phyloP scores from a whole-genome alignment of 2,888 invertebrate genomes.

The Zygaena filipendulae region DNA sequence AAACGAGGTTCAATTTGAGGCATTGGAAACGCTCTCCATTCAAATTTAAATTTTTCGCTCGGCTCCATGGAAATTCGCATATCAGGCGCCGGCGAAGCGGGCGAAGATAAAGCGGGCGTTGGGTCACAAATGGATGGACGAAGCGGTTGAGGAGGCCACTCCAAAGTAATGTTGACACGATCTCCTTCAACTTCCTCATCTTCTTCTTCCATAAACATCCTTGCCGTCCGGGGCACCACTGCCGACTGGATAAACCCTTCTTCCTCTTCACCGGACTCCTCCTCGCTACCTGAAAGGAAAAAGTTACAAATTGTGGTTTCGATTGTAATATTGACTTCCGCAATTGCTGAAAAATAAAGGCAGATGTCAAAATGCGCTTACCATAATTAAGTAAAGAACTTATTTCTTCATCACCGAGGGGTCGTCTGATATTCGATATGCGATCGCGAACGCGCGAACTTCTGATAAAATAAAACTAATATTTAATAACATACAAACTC shows the following conservation, averaged over 20 bases:
- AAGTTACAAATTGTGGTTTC: conserved; percentile 6
- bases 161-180: too few species aligned
- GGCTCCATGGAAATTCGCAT: conserved; percentile 1
- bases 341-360: conserved; percentile 3
- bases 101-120: conserved; percentile 2
- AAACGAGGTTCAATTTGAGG: conserved; percentile 3
- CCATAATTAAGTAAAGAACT: conserved; percentile 4
- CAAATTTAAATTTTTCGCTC: conserved; percentile 2
- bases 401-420: conserved; percentile 3
- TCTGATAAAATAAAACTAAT: conserved; percentile 1
- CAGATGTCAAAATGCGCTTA: conserved; percentile 3
- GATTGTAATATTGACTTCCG: too few species aligned
- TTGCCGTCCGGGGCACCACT: conserved; percentile 3
- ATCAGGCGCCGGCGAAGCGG: background rate
- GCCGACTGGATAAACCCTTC: conserved; percentile 1
- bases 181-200: background rate
- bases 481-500: background rate
- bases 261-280: conserved; percentile 3
- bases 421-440: too few species aligned
- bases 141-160: too few species aligned
- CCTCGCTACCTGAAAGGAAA: conserved; percentile 5
- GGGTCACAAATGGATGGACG: conserved; percentile 13
- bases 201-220: conserved; percentile 2
- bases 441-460: background rate
- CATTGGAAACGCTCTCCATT: background rate